These are phyloP conservation scores for Nasonia oneida DNA, from an alignment of 2,888 invertebrate species.

Conservation along the genomic window DNA sequence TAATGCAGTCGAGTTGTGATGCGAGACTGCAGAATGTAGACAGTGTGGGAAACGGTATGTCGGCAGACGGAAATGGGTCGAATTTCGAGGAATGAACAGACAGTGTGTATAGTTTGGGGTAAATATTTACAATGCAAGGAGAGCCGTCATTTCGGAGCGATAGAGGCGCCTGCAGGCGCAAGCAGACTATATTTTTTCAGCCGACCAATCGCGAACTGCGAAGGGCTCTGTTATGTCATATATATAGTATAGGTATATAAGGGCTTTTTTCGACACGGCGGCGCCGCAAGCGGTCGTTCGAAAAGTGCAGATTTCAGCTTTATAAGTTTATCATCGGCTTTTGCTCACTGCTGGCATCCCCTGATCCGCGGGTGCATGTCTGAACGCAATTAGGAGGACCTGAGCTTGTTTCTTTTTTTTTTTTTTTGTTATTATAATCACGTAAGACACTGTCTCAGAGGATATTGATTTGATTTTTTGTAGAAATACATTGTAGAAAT, in stretches of 20 bases:
- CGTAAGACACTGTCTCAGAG: neutral
- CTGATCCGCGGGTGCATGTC: too few species aligned
- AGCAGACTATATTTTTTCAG: constrained; percentile 13
- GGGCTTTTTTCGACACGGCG: neutral
- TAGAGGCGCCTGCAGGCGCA: neutral
- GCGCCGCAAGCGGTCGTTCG: neutral
- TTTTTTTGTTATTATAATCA: neutral
- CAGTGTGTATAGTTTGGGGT: neutral
- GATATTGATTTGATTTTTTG: neutral
- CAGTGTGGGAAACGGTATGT: neutral
- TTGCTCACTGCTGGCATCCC: too few species aligned
- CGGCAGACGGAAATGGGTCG: neutral
- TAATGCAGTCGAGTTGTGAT: neutral
- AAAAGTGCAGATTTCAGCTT: neutral
- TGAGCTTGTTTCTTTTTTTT: neutral
- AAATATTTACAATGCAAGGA: constrained; percentile 6
- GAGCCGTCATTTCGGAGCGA: neutral
- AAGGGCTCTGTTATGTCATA: neutral
- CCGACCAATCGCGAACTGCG: neutral
- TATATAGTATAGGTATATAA: neutral
- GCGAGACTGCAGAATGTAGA: neutral
- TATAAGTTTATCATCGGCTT: neutral
- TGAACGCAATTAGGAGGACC: too few species aligned
- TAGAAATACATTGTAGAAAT: neutral
- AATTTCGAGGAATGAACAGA: neutral